Percentiles rank a stretch among this genome's conserved stretches.
phyloP scores from a whole-genome alignment of 2,888 invertebrate species.

The Megastigmus dorsalis region DNA sequence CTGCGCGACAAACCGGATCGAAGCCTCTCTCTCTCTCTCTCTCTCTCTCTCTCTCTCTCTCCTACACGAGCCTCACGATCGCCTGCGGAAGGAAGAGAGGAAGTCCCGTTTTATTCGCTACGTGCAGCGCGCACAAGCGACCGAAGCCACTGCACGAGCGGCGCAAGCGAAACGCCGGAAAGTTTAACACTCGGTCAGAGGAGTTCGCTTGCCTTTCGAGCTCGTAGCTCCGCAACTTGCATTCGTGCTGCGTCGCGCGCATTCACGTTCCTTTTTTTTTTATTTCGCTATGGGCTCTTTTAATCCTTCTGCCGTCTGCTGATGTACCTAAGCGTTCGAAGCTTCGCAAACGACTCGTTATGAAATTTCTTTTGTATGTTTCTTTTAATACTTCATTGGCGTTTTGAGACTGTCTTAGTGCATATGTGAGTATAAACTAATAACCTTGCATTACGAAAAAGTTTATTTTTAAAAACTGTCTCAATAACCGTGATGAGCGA shows the following conservation, averaged over 20 bases:
- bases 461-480: too few relatives aligned
- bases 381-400: too few relatives aligned
- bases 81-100: conserved; percentile 70
- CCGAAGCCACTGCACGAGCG: conserved; percentile 53
- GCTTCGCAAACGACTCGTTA: too few relatives aligned
- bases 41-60: background rate
- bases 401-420: too few relatives aligned
- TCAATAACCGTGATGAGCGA: too few relatives aligned
- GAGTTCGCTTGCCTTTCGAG: conserved; percentile 68
- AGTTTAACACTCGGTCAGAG: conserved; percentile 68
- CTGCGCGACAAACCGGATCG: background rate
- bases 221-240: background rate
- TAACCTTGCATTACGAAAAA: too few relatives aligned
- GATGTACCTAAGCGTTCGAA: too few relatives aligned
- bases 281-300: background rate
- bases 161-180: conserved; percentile 50
- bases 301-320: too few relatives aligned
- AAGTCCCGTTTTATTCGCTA: conserved; percentile 64
- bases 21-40: background rate
- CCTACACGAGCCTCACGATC: conserved; percentile 59
- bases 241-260: background rate
- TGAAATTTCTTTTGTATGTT: too few relatives aligned
- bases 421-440: too few relatives aligned
- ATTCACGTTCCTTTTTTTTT: background rate
- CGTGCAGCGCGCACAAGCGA: conserved; percentile 58